Base-by-base conservation (phyloP, 35 echinoderm and acorn worm genomes). In the Heliocidaris tuberculata region DNA sequence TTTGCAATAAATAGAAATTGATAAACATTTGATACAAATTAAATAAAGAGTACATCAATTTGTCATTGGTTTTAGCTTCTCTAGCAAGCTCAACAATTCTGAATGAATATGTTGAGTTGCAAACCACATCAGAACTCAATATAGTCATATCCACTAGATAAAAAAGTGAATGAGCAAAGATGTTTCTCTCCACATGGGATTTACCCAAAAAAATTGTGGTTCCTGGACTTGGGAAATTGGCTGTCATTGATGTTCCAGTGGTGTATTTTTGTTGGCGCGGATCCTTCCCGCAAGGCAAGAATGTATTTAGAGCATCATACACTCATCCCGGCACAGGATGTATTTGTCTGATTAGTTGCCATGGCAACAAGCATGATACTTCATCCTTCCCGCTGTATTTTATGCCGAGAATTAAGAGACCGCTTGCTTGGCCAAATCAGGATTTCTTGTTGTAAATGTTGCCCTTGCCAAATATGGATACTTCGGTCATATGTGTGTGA, bases 331-430 rank as follows among this genome's bases (percentile, higher is more conserved):
- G 35, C 27, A 21, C 65, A 78, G 65, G 65, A 78, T 78, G 65
- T 78, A 78, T 78, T 78, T 21, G 65, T 78, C 65, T 78, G 65
- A 78, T 78, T 78, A 78, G 65, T 78, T n/a, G 21, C 21, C 65
- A n/a, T 78, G 21, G 65, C 65, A 78, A 78, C 65, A 78, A 78
- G 65, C 65, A 78, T 78, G 65, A 78, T 78, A 78, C 65, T 78
- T 78, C 65, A 78, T 78, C 17, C 65, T 78, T 78, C 65, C 65
- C 65, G 65, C 65, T 27, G 94, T 9, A 48, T 19, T 6, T 95
- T 78, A 15, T 49, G 35, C 70, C 78, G 24, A 86, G 94, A 21
- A 85, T 88, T 48, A 95, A 86, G 85, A 85, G 50, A 31, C 48
- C 47, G 24, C 6, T 50, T 30, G 24, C 6, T 50, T 30, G 48